A percentile compares a stretch with the other conserved stretches of the same genome.
Evolutionary conservation across 1,140 invertebrate genomes (phyloP).

Genomic region (Cotesia typhae): DNA sequence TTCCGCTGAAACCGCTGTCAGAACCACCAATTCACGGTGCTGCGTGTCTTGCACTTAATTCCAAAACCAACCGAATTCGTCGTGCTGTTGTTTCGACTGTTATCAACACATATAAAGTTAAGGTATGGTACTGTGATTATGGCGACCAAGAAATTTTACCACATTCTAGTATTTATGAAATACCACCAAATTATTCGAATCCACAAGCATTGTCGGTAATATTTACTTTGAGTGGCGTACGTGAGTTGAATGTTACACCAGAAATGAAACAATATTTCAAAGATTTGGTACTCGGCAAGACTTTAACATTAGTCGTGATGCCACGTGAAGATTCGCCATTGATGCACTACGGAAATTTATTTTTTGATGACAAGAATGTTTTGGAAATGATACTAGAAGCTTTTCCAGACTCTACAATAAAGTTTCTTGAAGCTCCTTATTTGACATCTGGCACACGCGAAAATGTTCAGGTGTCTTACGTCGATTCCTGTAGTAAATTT

Average conservation of each 20-base stretch:
- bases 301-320: slow-evolving; percentile 71
- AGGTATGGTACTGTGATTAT: slow-evolving; percentile 81
- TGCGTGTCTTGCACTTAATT: slow-evolving; percentile 75
- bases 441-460: slow-evolving; percentile 56
- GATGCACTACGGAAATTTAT: slow-evolving; percentile 77
- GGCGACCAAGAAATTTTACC: slow-evolving; percentile 77
- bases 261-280: slow-evolving; percentile 77
- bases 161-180: slow-evolving; percentile 75
- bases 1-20: slow-evolving; percentile 63
- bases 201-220: slow-evolving; percentile 77
- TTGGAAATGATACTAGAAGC: slow-evolving; percentile 65
- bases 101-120: slow-evolving; percentile 65
- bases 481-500: slow-evolving; percentile 76
- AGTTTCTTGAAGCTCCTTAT: slow-evolving; percentile 66
- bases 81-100: slow-evolving; percentile 77
- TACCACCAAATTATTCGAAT: slow-evolving; percentile 74
- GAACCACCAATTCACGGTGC: slow-evolving; percentile 75
- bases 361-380: slow-evolving; percentile 68
- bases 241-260: slow-evolving; percentile 71
- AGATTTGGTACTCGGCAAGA: slow-evolving; percentile 70
- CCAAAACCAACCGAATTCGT: slow-evolving; percentile 72
- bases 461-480: slow-evolving; percentile 73
- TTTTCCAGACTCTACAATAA: slow-evolving; percentile 54
- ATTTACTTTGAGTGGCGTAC: slow-evolving; percentile 75
- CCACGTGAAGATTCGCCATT: slow-evolving; percentile 73